Base-by-base conservation (phyloP, 2,113 vertebrate species). In the Chroicocephalus ridibundus region DNA sequence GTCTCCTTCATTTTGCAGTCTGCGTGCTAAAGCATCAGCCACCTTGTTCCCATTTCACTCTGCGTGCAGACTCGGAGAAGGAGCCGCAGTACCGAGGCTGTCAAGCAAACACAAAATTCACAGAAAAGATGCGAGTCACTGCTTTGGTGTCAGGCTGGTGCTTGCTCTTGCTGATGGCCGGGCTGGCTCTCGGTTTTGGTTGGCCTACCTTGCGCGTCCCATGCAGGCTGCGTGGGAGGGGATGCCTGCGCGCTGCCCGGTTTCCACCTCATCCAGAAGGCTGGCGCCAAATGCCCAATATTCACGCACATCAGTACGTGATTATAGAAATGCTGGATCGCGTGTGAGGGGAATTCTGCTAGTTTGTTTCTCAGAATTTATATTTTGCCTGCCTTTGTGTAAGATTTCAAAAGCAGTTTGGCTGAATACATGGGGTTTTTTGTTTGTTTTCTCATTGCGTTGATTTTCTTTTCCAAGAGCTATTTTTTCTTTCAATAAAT, bases 351-450 rank as follows among this genome's bases (percentile, higher is more conserved):
- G 94, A 93, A 90, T 96, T 95, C 89, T 95, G 85, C 71, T 91
- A 40, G 72, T 96, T 96, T 93, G 83, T 96, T 97, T 96, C 93
- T 97, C 96, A 96, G 95, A 97, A 96, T 87, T 83, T 95, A 90
- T 95, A 90, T 97, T 96, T 97, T 94, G 95, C 86, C 71, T 88
- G 94, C 90, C 87, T 97, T 98, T 98, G 95, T 97, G 94, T 90
- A 89, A 80, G 66, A 90, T 97, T 97, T 98, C 97, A 97, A 97
- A 98, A 98, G 97, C 76, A 7, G 79, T 88, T 96, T 97, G 86
- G 88, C 88, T 94, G 96, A 92, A 94, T 90, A 57, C 91, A 91
- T 87, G 60, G 72, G 27, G 31, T 24, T 82, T 95, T 95, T 94
- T 97, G 94, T 96, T 97, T 96, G 91, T 95, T 96, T 94, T 92